Base-by-base conservation (phyloP, 2,113 vertebrate genomes). In the human region DNA sequence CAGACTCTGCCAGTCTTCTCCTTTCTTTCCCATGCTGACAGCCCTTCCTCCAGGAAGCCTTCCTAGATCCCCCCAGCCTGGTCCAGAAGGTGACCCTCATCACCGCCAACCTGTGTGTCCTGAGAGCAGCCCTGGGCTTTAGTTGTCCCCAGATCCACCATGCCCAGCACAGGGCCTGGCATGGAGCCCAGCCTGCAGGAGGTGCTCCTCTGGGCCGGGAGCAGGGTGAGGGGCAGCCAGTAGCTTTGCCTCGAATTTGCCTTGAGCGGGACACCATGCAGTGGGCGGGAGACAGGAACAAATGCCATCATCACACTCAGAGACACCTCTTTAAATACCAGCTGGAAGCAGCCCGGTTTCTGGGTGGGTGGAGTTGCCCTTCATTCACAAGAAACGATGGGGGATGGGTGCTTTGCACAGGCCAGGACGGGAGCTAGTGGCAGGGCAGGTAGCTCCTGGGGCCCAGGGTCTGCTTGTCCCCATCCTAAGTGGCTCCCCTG, bases 291-390 rank as follows among this genome's bases (percentile, higher is more conserved):
- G 93, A 81, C 23, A n/a, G 88, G 75, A 75, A 59, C 45, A 68
- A 64, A 68, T 0, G 6, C 75, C 87, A 72, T 12, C 61, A 14
- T 78, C 94, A 66, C 66, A 38, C 73, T 75, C 93, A 38, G 79
- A 89, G 94, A 87, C 57, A 70, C 78, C 43, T 93, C 98, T 97
- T 89, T 89, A 93, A 93, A 96, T 48, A 38, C 91, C 91, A 95
- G 93, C 89, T 64, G 81, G 93, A 95, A 66, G 96, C 93, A 75
- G 89, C 89, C 48, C 0, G 22, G 93, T 57, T 82, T 89, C 95
- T 52, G 94, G 81, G 94, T 88, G 94, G 90, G 93, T 30, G 73
- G 89, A 81, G 73, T 7, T 35, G 59, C 93, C 95, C 96, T 95
- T 93, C 97, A 86, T 86, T 83, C 86, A 95, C 93, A 64, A 48